phyloP scores from a whole-genome alignment of 2,888 invertebrate genomes.

The Dasypogon diadema region DNA sequence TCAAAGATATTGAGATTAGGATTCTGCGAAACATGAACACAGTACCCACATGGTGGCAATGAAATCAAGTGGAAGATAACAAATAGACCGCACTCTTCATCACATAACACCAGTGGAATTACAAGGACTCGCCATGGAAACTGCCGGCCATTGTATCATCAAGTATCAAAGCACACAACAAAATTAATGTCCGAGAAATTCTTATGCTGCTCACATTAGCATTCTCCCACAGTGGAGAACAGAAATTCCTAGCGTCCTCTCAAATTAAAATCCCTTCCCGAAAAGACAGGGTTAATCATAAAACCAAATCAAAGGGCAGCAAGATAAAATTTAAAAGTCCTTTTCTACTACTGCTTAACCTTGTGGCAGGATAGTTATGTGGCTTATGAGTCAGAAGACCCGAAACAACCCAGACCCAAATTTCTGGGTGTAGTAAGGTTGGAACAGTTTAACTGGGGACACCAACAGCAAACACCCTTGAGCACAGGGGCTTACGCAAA shows the following conservation, averaged over 20 bases:
- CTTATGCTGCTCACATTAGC: background rate
- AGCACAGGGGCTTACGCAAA: slow-evolving; percentile 28
- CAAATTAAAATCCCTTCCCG: background rate
- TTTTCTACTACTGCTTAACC: background rate
- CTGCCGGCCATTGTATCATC: background rate
- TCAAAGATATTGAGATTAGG: slow-evolving; percentile 46
- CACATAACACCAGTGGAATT: slow-evolving; percentile 26
- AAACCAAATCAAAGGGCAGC: slow-evolving; percentile 20
- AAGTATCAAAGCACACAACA: background rate
- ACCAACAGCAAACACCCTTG: slow-evolving; percentile 36
- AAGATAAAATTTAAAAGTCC: slow-evolving; percentile 15
- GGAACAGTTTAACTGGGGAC: slow-evolving; percentile 19
- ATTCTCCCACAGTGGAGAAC: background rate
- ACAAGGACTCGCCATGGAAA: slow-evolving; percentile 17
- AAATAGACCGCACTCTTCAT: slow-evolving; percentile 22
- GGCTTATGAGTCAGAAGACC: background rate
- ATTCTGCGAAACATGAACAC: slow-evolving; percentile 4
- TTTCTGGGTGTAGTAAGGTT: background rate
- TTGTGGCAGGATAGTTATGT: background rate
- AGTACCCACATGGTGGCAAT: slow-evolving; percentile 35
- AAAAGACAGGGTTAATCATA: slow-evolving; percentile 1
- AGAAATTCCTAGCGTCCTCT: background rate
- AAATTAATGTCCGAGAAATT: slow-evolving; percentile 14
- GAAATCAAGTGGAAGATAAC: slow-evolving; percentile 38
- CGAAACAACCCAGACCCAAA: background rate